Conservation (phyloP, 2,113 vertebrate species). For the Mesembrinibis cayennensis region DNA sequence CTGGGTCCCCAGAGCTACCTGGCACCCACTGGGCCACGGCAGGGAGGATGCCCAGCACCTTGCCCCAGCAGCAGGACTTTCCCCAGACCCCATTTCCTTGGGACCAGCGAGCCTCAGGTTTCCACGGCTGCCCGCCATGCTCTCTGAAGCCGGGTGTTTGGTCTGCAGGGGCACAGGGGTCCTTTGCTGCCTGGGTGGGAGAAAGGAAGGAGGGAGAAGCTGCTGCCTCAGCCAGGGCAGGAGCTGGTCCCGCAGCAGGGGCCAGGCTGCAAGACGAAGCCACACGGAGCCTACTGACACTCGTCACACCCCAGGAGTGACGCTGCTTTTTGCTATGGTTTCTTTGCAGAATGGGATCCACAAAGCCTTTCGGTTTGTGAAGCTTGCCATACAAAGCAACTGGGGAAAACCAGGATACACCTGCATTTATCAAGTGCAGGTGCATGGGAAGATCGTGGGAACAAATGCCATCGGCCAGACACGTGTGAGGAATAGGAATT, state of each 20-base stretch:
- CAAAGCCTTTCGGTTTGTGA: conserved; percentile 12
- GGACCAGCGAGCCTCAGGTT: neutral
- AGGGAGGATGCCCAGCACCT: neutral
- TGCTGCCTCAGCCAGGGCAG: no score
- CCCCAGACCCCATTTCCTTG: neutral
- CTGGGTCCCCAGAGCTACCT: neutral
- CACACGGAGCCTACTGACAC: fast-evolving
- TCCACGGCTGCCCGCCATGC: neutral
- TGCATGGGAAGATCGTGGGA: conserved; percentile 23
- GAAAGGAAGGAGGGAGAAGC: neutral
- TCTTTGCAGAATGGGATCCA: conserved; percentile 19
- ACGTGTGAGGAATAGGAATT: neutral
- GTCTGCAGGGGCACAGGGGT: neutral
- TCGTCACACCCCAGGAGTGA: no score
- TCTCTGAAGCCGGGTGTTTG: neutral
- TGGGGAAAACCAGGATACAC: conserved; percentile 61
- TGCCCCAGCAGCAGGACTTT: neutral
- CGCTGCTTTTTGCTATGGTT: neutral
- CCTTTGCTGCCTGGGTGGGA: neutral
- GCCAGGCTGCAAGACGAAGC: neutral
- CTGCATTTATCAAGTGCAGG: conserved; percentile 60
- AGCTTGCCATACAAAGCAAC: conserved; percentile 59
- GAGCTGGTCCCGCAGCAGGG: neutral
- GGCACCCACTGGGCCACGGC: no score
- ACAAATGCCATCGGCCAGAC: neutral